phyloP scores from a whole-genome alignment of 2,113 vertebrate species.

The Sylvia atricapilla region DNA sequence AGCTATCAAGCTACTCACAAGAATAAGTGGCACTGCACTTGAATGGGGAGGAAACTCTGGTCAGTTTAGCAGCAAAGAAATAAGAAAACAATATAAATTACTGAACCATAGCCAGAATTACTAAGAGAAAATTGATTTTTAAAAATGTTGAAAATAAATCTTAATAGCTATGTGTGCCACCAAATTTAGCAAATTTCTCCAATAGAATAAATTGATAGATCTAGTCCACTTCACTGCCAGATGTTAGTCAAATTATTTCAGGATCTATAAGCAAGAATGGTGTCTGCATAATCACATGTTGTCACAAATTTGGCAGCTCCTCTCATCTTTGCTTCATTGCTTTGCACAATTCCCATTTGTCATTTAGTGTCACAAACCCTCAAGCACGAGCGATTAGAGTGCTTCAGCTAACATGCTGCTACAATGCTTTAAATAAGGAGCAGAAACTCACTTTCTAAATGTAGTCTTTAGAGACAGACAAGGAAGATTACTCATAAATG shows the following conservation, averaged over 20 bases:
- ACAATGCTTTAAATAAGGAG: conserved; percentile 6
- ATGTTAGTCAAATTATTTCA: conserved; percentile 34
- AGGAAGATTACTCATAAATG: background rate
- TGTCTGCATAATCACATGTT: conserved; percentile 31
- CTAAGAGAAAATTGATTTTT: conserved; percentile 3
- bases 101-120: background rate
- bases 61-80: background rate
- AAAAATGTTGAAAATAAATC: conserved; percentile 19
- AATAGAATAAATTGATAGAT: conserved; percentile 16
- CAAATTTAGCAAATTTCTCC: conserved; percentile 7
- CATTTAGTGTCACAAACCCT: conserved; percentile 20
- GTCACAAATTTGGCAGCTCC: conserved; percentile 30
- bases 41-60: background rate
- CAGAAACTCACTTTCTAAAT: conserved; percentile 28
- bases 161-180: background rate
- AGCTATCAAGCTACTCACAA: background rate
- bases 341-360: conserved; percentile 29
- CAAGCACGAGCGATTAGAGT: background rate
- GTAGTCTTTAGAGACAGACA: background rate
- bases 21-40: background rate
- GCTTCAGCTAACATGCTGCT: background rate
- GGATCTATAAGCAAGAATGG: background rate
- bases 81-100: background rate
- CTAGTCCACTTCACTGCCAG: conserved; percentile 14
- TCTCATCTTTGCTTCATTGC: conserved; percentile 38